Percentiles rank a stretch among this genome's conserved stretches.
Conservation (phyloP, 2,113 vertebrate species). For the Bombycilla garrulus region DNA sequence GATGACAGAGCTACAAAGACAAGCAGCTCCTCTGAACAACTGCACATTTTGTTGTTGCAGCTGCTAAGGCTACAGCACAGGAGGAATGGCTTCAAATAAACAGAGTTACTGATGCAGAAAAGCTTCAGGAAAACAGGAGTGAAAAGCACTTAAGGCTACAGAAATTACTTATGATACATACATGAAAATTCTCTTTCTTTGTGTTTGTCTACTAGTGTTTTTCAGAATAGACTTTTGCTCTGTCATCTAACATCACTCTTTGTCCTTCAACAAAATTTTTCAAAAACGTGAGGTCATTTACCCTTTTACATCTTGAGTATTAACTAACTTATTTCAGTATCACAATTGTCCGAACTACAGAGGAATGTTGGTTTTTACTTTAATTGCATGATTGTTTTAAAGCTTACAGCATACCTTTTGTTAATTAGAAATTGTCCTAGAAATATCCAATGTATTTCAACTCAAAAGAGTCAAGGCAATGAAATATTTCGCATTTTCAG, state of each 20-base stretch:
- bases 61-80: not conserved
- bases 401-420: not conserved
- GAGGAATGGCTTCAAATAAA: not conserved
- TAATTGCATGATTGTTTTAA: not conserved
- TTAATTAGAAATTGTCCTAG: not conserved
- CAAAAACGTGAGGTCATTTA: not conserved
- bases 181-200: not conserved
- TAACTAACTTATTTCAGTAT: not conserved
- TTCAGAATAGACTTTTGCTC: not conserved
- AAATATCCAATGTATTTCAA: not conserved
- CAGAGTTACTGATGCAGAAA: not conserved
- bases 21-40: not conserved
- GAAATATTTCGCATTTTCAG: not conserved
- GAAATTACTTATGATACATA: not conserved
- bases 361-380: not conserved
- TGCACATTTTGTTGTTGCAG: not conserved
- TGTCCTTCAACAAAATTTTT: not conserved
- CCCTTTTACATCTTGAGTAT: not conserved
- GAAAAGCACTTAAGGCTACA: not conserved
- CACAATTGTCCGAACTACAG: not conserved
- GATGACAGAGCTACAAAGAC: not conserved
- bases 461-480: not conserved
- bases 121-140: not conserved
- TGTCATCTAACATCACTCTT: not conserved
- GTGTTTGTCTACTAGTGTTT: not conserved